Conservation (phyloP, 2,797 vertebrate genomes). For the Peromyscus melanophrys region DNA sequence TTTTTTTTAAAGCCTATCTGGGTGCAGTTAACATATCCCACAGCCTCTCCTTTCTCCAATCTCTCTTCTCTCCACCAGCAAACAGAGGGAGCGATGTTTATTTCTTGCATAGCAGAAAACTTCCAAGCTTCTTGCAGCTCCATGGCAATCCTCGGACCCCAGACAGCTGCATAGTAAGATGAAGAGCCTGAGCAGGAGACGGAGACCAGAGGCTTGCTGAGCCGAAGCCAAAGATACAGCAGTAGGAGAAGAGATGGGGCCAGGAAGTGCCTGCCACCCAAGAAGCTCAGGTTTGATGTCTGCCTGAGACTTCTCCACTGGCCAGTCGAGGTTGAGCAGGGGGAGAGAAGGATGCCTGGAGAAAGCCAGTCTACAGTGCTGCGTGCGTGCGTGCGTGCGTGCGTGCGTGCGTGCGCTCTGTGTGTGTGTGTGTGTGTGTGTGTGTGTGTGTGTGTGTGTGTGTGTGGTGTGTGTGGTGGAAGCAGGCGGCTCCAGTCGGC, state of each 20-base stretch:
- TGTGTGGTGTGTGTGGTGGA: too few relatives aligned
- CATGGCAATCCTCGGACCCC: accelerated
- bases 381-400: too few relatives aligned
- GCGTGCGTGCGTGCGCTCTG: too few relatives aligned
- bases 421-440: too few relatives aligned
- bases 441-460: too few relatives aligned
- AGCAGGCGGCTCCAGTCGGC: not conserved
- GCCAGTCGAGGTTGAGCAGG: not conserved
- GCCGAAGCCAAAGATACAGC: not conserved
- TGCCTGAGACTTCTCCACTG: not conserved
- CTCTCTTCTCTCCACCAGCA: not conserved
- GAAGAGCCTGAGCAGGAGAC: not conserved
- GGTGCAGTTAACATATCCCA: not conserved
- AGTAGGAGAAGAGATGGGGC: not conserved
- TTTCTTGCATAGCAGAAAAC: not conserved
- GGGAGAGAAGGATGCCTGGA: not conserved
- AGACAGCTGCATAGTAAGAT: not conserved
- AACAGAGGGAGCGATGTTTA: not conserved
- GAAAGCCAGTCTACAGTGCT: not conserved
- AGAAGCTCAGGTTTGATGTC: not conserved
- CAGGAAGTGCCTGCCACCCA: not conserved
- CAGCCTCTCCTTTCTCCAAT: not conserved
- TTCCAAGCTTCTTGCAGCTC: not conserved
- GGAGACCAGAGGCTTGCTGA: not conserved
- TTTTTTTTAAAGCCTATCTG: not conserved